phyloP scores from a whole-genome alignment of 2,113 vertebrate species.

The Hemibagrus wyckioides region DNA sequence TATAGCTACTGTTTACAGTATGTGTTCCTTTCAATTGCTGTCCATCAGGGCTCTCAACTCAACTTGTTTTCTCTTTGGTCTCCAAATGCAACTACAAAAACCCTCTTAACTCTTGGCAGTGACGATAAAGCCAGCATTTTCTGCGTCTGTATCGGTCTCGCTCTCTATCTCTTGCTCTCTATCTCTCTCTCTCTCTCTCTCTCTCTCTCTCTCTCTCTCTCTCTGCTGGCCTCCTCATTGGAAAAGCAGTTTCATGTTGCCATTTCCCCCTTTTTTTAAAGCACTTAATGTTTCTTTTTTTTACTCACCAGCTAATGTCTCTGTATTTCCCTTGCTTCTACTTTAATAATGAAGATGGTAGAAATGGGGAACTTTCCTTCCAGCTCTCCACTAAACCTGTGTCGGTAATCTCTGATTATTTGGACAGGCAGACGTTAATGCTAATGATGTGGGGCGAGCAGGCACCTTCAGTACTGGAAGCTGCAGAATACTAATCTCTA shows the following conservation, averaged over 20 bases:
- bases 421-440: slow-evolving; percentile 65
- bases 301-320: slow-evolving; percentile 49
- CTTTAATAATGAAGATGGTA: slow-evolving; percentile 43
- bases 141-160: slow-evolving; percentile 30
- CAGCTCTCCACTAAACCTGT: slow-evolving; percentile 22
- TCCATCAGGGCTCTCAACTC: slow-evolving; percentile 36
- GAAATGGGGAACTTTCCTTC: slow-evolving; percentile 26
- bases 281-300: slow-evolving; percentile 42
- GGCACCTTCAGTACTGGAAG: slow-evolving; percentile 78
- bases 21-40: slow-evolving; percentile 16
- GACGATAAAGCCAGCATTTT: slow-evolving; percentile 30
- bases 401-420: slow-evolving; percentile 70
- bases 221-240: slow-evolving; percentile 4
- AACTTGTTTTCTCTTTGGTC: slow-evolving; percentile 39
- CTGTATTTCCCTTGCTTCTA: slow-evolving; percentile 33
- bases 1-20: slow-evolving; percentile 22
- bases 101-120: slow-evolving; percentile 43
- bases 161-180: slow-evolving; percentile 19
- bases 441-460: slow-evolving; percentile 74
- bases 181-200: slow-evolving; percentile 35
- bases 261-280: slow-evolving; percentile 46
- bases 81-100: slow-evolving; percentile 35
- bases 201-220: slow-evolving; percentile 32
- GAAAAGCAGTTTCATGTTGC: slow-evolving; percentile 38
- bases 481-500: slow-evolving; percentile 92